These are phyloP conservation scores for Dynastes maya DNA, from an alignment of 2,888 invertebrate species.

Conservation along the genomic window DNA sequence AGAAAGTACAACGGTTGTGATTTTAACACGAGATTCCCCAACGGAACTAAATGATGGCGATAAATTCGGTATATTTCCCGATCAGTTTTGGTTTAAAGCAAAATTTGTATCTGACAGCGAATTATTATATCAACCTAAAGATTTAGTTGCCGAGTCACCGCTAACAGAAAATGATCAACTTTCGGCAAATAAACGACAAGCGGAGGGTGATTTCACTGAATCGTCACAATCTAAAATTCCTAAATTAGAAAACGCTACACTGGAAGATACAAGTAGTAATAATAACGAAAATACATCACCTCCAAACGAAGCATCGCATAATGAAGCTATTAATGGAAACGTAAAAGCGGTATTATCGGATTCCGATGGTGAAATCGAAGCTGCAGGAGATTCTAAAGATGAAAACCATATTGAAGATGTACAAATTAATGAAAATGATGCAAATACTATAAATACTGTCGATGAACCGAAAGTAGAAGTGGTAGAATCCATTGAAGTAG, in stretches of 20 bases:
- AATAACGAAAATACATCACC: background rate
- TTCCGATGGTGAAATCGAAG: background rate
- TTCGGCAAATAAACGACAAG: background rate
- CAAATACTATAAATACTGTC: background rate
- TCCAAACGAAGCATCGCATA: too few species aligned
- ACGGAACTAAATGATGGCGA: constrained; percentile 70
- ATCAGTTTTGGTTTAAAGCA: constrained; percentile 70
- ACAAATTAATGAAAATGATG: background rate
- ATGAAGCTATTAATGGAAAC: background rate
- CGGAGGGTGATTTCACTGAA: background rate
- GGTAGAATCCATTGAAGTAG: background rate
- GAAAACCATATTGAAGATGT: constrained; percentile 1
- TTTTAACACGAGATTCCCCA: constrained; percentile 67
- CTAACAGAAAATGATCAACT: background rate
- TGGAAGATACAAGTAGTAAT: background rate
- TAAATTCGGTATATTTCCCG: constrained; percentile 73
- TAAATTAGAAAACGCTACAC: constrained; percentile 7
- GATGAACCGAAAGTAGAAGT: background rate
- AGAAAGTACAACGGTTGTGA: constrained; percentile 63
- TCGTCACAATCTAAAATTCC: background rate
- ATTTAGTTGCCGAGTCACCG: background rate
- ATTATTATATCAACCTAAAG: constrained; percentile 51
- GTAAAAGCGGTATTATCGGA: constrained; percentile 8
- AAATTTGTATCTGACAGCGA: constrained; percentile 61
- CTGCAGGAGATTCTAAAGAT: background rate